A percentile compares a stretch with the other conserved stretches of the same genome.
These are phyloP conservation scores for Anastatus disparis DNA, from an alignment of 1,140 invertebrate genomes.

Conservation along the genomic window DNA sequence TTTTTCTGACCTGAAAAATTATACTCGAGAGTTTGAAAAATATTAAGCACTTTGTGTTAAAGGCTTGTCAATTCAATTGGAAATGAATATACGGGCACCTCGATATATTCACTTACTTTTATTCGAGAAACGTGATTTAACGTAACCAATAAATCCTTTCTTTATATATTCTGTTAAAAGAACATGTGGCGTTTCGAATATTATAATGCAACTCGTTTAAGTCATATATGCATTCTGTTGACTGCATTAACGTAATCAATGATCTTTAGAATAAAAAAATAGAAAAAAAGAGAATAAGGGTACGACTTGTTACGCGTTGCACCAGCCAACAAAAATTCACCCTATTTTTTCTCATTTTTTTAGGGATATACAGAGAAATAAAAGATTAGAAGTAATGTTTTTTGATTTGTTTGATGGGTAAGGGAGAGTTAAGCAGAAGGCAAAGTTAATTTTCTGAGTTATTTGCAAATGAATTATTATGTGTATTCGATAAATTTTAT, in stretches of 20 bases:
- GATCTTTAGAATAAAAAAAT: slow-evolving; percentile 4
- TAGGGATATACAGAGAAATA: background rate
- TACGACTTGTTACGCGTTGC: slow-evolving; percentile 4
- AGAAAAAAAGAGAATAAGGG: too few relatives aligned
- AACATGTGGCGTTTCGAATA: slow-evolving; percentile 3
- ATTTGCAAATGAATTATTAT: slow-evolving; percentile 15
- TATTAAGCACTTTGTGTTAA: background rate
- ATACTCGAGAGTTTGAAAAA: too few relatives aligned
- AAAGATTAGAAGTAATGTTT: slow-evolving; percentile 19
- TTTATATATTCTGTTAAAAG: too few relatives aligned
- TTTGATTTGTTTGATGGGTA: background rate
- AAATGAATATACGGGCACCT: too few relatives aligned
- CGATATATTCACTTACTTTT: background rate
- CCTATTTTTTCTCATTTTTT: background rate
- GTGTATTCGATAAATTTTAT: background rate
- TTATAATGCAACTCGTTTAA: background rate
- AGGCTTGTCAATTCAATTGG: background rate
- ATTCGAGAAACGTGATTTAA: slow-evolving; percentile 22
- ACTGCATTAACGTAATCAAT: background rate
- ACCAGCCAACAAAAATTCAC: background rate
- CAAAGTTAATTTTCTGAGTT: slow-evolving; percentile 6
- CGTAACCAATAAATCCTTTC: slow-evolving; percentile 15
- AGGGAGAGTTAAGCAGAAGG: background rate
- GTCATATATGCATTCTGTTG: background rate
- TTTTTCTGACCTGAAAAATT: too few relatives aligned